Evolutionary conservation across 2,113 vertebrate species (phyloP), one percentile per base, ranked within the genome.

Genomic region (Syngnathoides biaculeatus): DNA sequence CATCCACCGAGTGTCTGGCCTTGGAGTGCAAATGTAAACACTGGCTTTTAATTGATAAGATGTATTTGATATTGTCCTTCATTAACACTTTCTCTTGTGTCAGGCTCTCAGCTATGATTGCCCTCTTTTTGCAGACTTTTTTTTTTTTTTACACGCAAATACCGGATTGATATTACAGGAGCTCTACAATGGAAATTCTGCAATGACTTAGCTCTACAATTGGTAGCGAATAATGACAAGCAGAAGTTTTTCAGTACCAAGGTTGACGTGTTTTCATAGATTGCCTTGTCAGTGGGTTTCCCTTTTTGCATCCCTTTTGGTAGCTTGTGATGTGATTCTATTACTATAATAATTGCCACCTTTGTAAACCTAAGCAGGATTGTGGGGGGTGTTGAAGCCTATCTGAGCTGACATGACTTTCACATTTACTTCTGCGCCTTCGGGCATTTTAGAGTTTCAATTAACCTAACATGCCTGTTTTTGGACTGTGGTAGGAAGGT

Each of bases 21-120:
- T 82, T 72, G 67, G 71, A 80, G 64, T 61, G 74, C 56, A 81
- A 87, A 79, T 81, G 82, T 86, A 87, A 88, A 90, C 83, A 81
- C 47, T 45, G 42, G 74, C 74, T 77, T 86, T 78, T 79, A 84
- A 89, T 86, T 89, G 80, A 88, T 88, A 87, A 86, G 73, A 63
- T 77, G 86, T 66, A 77, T 86, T 84, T 88, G 89, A 84, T 89
- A 86, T 77, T 77, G 83, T 88, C 88, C 87, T 88, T 85, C 86
- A 65, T 15, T 48, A 65, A 65, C 43, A 35, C 47, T 48, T 50
- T 35, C 26, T 50, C 26, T 35, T 35, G 19, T 35, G 39, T 26
- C 58, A 11, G 39, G 19, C 19, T 42, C 39, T 62, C 39, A 43
- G 19, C 15, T 43, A 12, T 38, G 35, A 60, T 20, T n/a, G 39